A percentile compares a stretch with the other conserved stretches of the same genome.
phyloP scores from a whole-genome alignment of 2,797 vertebrate genomes.

The Anguilla obscura region DNA sequence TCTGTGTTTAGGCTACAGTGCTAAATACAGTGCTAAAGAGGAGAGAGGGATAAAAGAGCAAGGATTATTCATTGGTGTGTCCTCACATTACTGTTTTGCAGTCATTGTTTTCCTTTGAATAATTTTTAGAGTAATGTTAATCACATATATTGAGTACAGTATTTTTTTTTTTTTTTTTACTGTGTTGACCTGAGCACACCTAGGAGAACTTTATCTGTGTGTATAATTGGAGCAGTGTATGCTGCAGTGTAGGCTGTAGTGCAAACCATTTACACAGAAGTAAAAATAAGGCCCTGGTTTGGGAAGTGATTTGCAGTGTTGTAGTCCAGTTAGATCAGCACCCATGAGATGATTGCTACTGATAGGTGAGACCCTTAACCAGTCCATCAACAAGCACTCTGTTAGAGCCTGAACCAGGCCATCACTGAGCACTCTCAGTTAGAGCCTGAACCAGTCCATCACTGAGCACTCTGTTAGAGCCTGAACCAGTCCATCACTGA shows the following conservation, averaged over 20 bases:
- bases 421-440: too few relatives aligned
- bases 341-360: neutral
- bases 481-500: too few relatives aligned
- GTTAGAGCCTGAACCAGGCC: too few relatives aligned
- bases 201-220: neutral
- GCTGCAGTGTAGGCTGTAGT: neutral
- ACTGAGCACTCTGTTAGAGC: too few relatives aligned
- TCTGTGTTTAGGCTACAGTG: neutral
- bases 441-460: too few relatives aligned
- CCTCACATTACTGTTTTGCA: neutral
- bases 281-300: neutral
- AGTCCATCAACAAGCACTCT: too few relatives aligned
- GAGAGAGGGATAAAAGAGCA: neutral
- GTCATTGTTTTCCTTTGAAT: neutral
- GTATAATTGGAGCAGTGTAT: neutral
- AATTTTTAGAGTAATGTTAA: neutral
- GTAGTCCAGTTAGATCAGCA: neutral
- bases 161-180: neutral
- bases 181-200: neutral
- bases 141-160: neutral
- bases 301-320: neutral
- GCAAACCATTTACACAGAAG: neutral
- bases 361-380: neutral
- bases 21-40: neutral
- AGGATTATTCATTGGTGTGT: neutral